phyloP scores from a whole-genome alignment of 2,797 vertebrate species.

The Capromys pilorides region DNA sequence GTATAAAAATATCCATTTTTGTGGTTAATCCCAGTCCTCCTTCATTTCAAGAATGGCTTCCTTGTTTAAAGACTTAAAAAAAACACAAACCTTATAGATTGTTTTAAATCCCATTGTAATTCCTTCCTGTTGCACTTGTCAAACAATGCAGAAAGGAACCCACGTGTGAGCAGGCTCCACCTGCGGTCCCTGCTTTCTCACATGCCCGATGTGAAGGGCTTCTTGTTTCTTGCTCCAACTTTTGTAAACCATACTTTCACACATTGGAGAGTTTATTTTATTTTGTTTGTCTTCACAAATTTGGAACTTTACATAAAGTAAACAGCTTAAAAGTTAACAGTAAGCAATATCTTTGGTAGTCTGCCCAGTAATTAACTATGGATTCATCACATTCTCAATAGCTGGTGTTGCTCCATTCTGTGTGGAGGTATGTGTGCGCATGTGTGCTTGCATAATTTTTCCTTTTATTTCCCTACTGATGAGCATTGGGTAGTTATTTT shows the following conservation, averaged over 20 bases:
- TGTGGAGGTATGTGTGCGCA: background rate
- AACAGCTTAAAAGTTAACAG: background rate
- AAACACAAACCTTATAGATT: background rate
- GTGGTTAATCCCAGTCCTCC: background rate
- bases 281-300: constrained; percentile 14
- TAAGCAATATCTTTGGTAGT: background rate
- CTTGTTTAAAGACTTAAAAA: constrained; percentile 31
- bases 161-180: background rate
- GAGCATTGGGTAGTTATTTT: background rate
- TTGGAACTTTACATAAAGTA: background rate
- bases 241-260: background rate
- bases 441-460: background rate
- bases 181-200: background rate
- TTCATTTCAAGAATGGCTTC: background rate
- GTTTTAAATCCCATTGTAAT: background rate
- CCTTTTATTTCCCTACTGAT: background rate
- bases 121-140: background rate
- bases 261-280: background rate
- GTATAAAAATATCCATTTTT: constrained; percentile 1
- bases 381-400: background rate
- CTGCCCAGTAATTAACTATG: no score
- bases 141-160: background rate
- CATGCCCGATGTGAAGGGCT: background rate
- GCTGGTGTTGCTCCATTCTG: background rate
- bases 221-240: background rate